Evolutionary conservation across 2,113 vertebrate genomes (phyloP).

Genomic region (Cygnus buccinator): DNA sequence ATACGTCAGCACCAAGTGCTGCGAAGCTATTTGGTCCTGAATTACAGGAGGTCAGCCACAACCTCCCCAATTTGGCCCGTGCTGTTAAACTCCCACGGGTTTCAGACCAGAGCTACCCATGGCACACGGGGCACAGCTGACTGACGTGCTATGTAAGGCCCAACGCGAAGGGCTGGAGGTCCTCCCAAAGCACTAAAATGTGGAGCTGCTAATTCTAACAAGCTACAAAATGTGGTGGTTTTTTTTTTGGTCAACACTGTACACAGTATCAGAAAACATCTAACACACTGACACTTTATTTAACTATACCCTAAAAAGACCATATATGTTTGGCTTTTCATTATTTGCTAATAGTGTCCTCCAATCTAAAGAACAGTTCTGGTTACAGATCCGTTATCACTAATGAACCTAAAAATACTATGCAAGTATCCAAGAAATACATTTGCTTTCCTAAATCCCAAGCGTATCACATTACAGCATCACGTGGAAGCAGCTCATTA

Average conservation of each 20-base stretch:
- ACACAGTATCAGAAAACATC: neutral
- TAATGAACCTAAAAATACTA: conserved; percentile 18
- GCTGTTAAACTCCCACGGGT: rapidly evolving
- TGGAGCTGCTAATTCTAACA: neutral
- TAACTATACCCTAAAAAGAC: neutral
- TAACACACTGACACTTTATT: neutral
- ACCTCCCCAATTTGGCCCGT: neutral
- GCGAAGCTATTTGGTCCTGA: neutral
- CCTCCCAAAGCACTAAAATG: neutral
- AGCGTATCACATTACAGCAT: conserved; percentile 12
- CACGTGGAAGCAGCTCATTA: neutral
- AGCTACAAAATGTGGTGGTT: neutral
- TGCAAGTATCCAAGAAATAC: neutral
- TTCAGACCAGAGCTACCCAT: neutral
- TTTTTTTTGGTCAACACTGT: neutral
- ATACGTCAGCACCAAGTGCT: neutral
- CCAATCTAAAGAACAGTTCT: neutral
- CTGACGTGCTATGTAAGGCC: rapidly evolving
- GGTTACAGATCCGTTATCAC: neutral
- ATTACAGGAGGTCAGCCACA: rapidly evolving
- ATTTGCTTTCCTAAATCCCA: neutral
- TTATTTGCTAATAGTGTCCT: neutral
- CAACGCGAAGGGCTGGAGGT: rapidly evolving
- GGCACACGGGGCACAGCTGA: rapidly evolving
- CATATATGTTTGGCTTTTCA: neutral